Evolutionary conservation across 2,888 invertebrate genomes (phyloP), one percentile per base, ranked within the genome.

Genomic region (Synanthedon formicaeformis): DNA sequence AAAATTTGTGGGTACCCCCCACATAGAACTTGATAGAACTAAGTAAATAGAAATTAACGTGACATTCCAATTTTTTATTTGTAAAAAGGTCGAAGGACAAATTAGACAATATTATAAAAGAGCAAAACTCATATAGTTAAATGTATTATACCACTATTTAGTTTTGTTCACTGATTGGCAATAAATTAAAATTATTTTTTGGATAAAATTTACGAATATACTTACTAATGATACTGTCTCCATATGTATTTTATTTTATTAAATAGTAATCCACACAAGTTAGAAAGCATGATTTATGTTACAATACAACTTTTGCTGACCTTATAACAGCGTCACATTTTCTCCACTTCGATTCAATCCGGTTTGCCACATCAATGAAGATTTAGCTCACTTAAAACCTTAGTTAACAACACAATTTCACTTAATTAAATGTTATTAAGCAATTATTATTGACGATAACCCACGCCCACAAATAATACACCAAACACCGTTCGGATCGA

Each of bases 311-410:
- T 45, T 45, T 14, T 75, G 78, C 83, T 78, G 77, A 86, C 86
- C 84, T 82, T 86, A 85, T 56, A 78, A 71, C 66, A 73, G 73
- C 75, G 71, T 81, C 81, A 84, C 78, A 81, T 81, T 85, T 83
- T 79, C 80, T 77, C 75, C 76, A 70, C 66, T 71, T 76, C 66
- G 70, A 65, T 73, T 69, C 72, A 77, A 81, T 85, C 83, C 82
- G 81, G 83, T 85, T 82, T 82, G 85, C 83, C 83, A 84, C 83
- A 83, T 83, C 81, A 79, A 73, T 78, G 71, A 71, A 68, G 75
- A 79, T 76, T 34, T 34, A 75, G 68, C 70, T 74, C 74, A 73
- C 81, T 45, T 45, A 12, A 49, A 49, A 82, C 81, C 75, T 78
- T 74, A 58, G 69, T 69, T 67, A 66, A 57, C 57, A 66, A 66